Percentiles rank a stretch among this genome's conserved stretches.
These are phyloP conservation scores for Orientallactaga bullata DNA, from an alignment of 2,113 vertebrate genomes.

Conservation along the genomic window DNA sequence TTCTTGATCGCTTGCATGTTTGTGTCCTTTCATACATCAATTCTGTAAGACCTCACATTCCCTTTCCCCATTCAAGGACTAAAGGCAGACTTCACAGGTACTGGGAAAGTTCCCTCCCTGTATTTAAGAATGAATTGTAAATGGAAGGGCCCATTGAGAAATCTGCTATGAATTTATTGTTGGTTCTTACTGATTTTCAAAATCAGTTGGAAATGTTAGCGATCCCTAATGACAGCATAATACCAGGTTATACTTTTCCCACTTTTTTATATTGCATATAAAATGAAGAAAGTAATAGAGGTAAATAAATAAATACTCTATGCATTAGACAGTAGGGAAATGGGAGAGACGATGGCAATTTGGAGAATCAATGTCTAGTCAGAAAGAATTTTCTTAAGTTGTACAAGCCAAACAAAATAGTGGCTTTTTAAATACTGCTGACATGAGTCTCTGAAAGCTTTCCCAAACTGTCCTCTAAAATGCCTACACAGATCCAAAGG, in stretches of 20 bases:
- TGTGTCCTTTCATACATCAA: conserved; percentile 59
- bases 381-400: background rate
- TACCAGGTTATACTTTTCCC: background rate
- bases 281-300: background rate
- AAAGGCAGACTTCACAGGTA: conserved; percentile 39
- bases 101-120: background rate
- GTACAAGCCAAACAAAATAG: conserved; percentile 54
- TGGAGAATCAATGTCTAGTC: background rate
- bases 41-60: conserved; percentile 67
- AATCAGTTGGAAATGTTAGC: conserved; percentile 32
- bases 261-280: background rate
- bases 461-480: conserved; percentile 39
- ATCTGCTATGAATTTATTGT: conserved; percentile 28
- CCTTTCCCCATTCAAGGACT: conserved; percentile 52
- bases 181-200: conserved; percentile 5
- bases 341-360: background rate
- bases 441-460: background rate
- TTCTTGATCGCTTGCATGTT: conserved; percentile 65
- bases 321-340: background rate
- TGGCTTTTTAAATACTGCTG: conserved; percentile 49
- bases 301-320: background rate
- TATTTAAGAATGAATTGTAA: conserved; percentile 42
- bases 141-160: conserved; percentile 5
- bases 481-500: conserved; percentile 4
- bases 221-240: background rate